Evolutionary conservation across 2,797 vertebrate species (phyloP), one percentile per base, ranked within the genome.

Genomic region (Harpagifer antarcticus): DNA sequence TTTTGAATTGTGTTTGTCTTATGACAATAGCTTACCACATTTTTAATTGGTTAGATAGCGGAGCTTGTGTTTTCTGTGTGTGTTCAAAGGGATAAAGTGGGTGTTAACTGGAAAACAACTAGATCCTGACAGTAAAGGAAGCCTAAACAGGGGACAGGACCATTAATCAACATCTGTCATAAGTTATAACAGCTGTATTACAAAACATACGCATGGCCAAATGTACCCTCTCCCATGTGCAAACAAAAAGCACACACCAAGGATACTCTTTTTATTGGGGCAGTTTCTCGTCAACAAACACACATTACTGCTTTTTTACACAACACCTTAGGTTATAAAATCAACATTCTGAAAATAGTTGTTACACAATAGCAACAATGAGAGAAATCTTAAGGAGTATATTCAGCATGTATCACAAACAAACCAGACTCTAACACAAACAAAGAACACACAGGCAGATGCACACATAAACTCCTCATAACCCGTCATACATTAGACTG

Each of bases 101-200:
- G 56, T 44, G 31, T 42, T 76, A 77, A 83, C 76, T 62, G 78
- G 78, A 86, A 87, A 66, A 64, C 15, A 27, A 16, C 16, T 3
- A 56, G 31, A 7, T 37, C 68, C 64, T 88, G 86, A 72, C 40
- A 37, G 81, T 89, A 91, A 90, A 79, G 42, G 66, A 58, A 56
- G 42, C 72, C 56, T 2, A 62, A 76, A 76, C 87, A 90, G 87
- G 78, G 90, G 86, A 67, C 68, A 55, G 17, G 52, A 37, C 42
- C 47, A 33, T 56, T 64, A 78, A 82, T 88, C 72, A 85, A 20
- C 77, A 54, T 65, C 47, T 71, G 52, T 79, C 82, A 86, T 72
- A 27, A 27, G 52, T 79, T 81, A 86, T 72, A 27, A 27, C 88
- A 92, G 85, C 81, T 90, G 76, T 63, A 74, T 68, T 45, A 60